Evolutionary conservation across 2,797 vertebrate species (phyloP).

Genomic region (Lagocephalus sceleratus): DNA sequence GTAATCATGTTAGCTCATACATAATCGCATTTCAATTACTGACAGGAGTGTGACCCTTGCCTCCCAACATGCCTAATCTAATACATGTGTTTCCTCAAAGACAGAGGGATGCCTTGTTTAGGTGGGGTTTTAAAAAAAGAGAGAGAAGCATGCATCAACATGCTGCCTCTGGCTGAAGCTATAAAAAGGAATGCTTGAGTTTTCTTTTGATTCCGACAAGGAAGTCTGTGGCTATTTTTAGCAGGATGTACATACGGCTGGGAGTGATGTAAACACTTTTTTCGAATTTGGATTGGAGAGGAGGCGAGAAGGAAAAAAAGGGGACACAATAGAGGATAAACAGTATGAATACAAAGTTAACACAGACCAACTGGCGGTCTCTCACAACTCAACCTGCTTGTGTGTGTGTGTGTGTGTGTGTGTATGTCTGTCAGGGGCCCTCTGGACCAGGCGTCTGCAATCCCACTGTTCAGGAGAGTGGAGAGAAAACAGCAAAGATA

Average conservation of each 20-base stretch:
- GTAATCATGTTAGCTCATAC: conserved; percentile 79
- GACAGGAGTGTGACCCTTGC: conserved; percentile 77
- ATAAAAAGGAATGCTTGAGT: conserved; percentile 70
- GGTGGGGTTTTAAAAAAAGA: conserved; percentile 9
- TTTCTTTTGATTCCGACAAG: conserved; percentile 61
- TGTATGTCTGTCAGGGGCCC: conserved; percentile 30
- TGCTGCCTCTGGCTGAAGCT: conserved; percentile 74
- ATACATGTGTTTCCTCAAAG: conserved; percentile 76
- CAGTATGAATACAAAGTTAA: conserved; percentile 18
- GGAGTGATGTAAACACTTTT: conserved; percentile 55
- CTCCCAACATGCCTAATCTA: conserved; percentile 74
- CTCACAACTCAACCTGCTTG: conserved; percentile 13
- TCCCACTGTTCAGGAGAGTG: conserved; percentile 50
- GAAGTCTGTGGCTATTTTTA: conserved; percentile 75
- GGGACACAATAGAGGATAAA: conserved; percentile 6
- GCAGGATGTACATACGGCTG: conserved; percentile 36
- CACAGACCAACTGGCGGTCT: background rate
- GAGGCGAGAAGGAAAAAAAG: background rate
- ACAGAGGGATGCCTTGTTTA: conserved; percentile 69
- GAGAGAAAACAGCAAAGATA: conserved; percentile 61
- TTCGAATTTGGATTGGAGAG: conserved; percentile 4
- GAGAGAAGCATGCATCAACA: conserved; percentile 45
- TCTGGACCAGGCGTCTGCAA: conserved; percentile 41
- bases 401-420: conserved; percentile 4
- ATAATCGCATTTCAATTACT: conserved; percentile 80